Base-by-base conservation (phyloP, 2,888 invertebrate species). In the Ophioninae sp. region DNA sequence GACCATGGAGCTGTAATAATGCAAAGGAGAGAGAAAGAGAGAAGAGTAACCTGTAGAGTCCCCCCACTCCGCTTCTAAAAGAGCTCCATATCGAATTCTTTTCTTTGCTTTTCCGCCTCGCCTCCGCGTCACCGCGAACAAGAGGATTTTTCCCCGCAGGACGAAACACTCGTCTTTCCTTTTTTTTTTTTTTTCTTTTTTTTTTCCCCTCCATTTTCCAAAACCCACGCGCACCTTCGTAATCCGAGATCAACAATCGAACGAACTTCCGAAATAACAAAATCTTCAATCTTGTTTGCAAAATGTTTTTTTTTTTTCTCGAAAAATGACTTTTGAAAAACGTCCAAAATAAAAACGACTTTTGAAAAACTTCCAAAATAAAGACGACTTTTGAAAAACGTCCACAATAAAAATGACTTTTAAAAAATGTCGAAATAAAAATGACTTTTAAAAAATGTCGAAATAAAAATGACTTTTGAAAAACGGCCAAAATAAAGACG, bases 111-210 rank as follows among this genome's bases (percentile, higher is more conserved):
- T 70, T 72, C 65, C 70, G 75, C 76, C 73, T 73, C 68, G 56
- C 62, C n/a, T 79, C 67, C 75, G 80, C 77, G 80, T 77, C 77
- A 78, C 80, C 80, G 83, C 83, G 69, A 77, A 78, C 80, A 80
- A 80, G 79, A 79, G 81, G 79, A 65, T 83, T 57, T 85, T 81
- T 76, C 83, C 44, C 64, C 78, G 57, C 57, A 68, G 68, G 61
- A 83, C 39, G 64, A 69, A 83, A 79, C 59, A n/a, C 59, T 68
- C 37, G 30, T 30, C 30, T 30, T 8, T 69, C n/a, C 41, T 10
- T 69, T 7, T n/a, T n/a, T 57, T 17, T 59, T 20, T 76, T n/a
- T n/a, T 30, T 8, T 69, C n/a, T 23, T 10, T 69, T 7, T n/a
- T n/a, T 57, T 17, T 59, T 20, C 67, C n/a, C 21, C 56, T 64